A percentile compares a stretch with the other conserved stretches of the same genome.
These are phyloP conservation scores for Oscheius myriophilus DNA, from an alignment of 2,888 invertebrate species.

Conservation along the genomic window DNA sequence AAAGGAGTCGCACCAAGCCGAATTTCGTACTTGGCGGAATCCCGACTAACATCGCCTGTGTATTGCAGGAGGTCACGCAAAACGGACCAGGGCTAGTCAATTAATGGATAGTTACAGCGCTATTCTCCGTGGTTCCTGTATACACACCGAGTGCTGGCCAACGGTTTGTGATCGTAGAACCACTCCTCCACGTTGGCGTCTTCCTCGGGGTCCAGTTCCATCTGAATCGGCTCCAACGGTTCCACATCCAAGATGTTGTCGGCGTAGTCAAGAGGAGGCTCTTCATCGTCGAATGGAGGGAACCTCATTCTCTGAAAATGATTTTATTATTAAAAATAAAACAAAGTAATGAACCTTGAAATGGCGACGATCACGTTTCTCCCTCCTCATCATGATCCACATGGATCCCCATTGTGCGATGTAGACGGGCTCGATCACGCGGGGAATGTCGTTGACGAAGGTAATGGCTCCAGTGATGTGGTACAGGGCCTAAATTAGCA, in stretches of 20 bases:
- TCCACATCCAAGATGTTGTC: constrained; percentile 99
- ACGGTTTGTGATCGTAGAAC: constrained; percentile 98
- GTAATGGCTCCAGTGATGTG: constrained; percentile 99
- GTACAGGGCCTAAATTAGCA: constrained; percentile 79
- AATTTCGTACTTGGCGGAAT: too few species aligned
- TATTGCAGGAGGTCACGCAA: too few species aligned
- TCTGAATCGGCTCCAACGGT: constrained; percentile 92
- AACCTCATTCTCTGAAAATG: constrained; percentile 86
- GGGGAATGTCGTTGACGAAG: constrained; percentile 99
- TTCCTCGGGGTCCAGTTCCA: constrained; percentile 94
- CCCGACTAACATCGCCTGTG: too few species aligned
- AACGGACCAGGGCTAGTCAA: too few species aligned
- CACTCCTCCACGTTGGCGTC: constrained; percentile 82
- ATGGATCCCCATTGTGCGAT: constrained; percentile 99
- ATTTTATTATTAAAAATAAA: not conserved
- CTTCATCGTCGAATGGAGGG: constrained; percentile 99
- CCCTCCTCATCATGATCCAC: constrained; percentile 99
- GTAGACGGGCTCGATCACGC: constrained; percentile 98
- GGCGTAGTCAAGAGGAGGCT: constrained; percentile 98
- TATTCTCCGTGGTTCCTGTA: too few species aligned
- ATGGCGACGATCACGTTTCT: constrained; percentile 96
- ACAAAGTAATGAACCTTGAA: constrained; percentile 78
- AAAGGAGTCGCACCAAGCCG: too few species aligned
- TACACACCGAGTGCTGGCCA: constrained; percentile 85
- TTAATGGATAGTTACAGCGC: too few species aligned